phyloP scores from a whole-genome alignment of 2,888 invertebrate species.

The Chymomyza fuscimana region DNA sequence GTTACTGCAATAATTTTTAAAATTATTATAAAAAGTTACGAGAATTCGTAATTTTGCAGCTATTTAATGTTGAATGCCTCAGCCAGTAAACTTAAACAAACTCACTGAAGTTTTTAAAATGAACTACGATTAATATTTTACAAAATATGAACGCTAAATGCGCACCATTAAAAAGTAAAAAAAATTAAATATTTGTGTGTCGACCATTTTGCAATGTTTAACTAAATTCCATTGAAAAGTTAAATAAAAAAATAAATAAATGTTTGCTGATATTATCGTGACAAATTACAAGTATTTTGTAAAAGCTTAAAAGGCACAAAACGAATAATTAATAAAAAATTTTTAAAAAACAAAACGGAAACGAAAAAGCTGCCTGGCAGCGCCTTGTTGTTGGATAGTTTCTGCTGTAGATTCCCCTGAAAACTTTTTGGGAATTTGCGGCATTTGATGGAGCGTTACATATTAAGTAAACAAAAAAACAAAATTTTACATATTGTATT shows the following conservation, averaged over 20 bases:
- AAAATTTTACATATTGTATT: constrained; percentile 52
- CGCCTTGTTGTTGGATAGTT: constrained; percentile 36
- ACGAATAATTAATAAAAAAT: neutral
- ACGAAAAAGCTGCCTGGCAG: constrained; percentile 49
- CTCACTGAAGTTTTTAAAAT: neutral
- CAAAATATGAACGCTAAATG: constrained; percentile 17
- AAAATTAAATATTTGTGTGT: constrained; percentile 36
- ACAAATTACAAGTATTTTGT: constrained; percentile 29
- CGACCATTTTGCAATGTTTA: constrained; percentile 50
- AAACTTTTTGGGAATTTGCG: neutral
- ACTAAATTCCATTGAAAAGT: constrained; percentile 18
- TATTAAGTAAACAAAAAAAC: constrained; percentile 33
- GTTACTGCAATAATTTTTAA: constrained; percentile 29
- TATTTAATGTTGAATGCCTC: constrained; percentile 59
- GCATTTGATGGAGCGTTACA: constrained; percentile 20
- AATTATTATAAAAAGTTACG: constrained; percentile 10
- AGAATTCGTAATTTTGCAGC: constrained; percentile 19
- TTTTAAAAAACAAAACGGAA: constrained; percentile 15
- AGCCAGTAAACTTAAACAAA: constrained; percentile 49
- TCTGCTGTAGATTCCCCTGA: neutral
- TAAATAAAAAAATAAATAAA: constrained; percentile 20
- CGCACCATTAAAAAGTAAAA: constrained; percentile 1
- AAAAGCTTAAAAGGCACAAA: constrained; percentile 15
- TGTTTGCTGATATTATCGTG: constrained; percentile 46
- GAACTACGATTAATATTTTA: constrained; percentile 17